Evolutionary conservation across 2,888 invertebrate genomes (phyloP).

Genomic region (Cremastobaeus sp.): DNA sequence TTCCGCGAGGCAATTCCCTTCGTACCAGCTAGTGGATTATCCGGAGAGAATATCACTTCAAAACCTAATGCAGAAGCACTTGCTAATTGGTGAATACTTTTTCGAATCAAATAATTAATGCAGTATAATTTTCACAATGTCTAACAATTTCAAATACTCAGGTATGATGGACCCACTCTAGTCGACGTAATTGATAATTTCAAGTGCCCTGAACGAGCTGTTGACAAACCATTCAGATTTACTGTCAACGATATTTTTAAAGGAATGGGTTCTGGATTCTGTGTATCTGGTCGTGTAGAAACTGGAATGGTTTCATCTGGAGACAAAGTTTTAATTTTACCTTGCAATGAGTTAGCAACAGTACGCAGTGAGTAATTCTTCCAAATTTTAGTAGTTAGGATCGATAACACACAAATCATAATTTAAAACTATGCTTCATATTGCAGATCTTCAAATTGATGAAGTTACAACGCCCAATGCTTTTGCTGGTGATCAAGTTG

Average conservation of each 20-base stretch:
- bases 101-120: not conserved
- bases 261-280: slow-evolving; percentile 93
- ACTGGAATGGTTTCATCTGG: slow-evolving; percentile 92
- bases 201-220: slow-evolving; percentile 90
- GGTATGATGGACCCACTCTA: slow-evolving; percentile 92
- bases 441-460: slow-evolving; percentile 83
- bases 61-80: slow-evolving; percentile 83
- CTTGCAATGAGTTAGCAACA: slow-evolving; percentile 89
- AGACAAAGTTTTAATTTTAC: slow-evolving; percentile 92
- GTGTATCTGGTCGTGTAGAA: slow-evolving; percentile 94
- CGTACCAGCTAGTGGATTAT: slow-evolving; percentile 97
- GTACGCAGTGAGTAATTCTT: slow-evolving; percentile 83
- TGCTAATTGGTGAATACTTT: slow-evolving; percentile 80
- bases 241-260: slow-evolving; percentile 98
- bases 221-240: slow-evolving; percentile 92
- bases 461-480: slow-evolving; percentile 85
- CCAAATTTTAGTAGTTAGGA: not conserved
- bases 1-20: slow-evolving; percentile 94
- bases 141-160: slow-evolving; percentile 53
- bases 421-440: not conserved
- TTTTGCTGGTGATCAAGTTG: slow-evolving; percentile 96
- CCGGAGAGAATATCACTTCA: slow-evolving; percentile 92
- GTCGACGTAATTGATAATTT: slow-evolving; percentile 92
- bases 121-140: slow-evolving; percentile 5
- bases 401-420: not conserved